Percentiles rank a stretch among this genome's conserved stretches.
Evolutionary conservation across 2,888 invertebrate species (phyloP).

Genomic region (Eupeodes luniger): DNA sequence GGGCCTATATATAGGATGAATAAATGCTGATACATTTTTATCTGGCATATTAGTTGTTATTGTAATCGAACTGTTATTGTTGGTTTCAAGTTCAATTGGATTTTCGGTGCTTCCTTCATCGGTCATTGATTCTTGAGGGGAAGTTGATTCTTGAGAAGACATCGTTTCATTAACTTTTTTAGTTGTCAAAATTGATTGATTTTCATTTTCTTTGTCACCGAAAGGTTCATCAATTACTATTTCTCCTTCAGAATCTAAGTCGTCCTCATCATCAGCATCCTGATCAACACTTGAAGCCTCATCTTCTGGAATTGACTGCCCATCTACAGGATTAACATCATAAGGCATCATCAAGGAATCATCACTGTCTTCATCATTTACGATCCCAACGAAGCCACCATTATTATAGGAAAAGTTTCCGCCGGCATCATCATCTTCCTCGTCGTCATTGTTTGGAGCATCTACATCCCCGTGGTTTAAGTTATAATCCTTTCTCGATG

Average conservation of each 20-base stretch:
- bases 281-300: not conserved
- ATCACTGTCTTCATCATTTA: slow-evolving; percentile 52
- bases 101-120: not conserved
- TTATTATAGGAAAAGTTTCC: slow-evolving; percentile 59
- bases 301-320: not conserved
- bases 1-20: slow-evolving; percentile 66
- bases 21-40: slow-evolving; percentile 51
- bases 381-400: slow-evolving; percentile 54
- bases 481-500: not conserved
- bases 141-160: not conserved
- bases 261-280: slow-evolving; percentile 9
- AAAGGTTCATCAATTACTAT: not conserved
- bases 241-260: not conserved
- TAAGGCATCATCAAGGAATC: slow-evolving; percentile 32
- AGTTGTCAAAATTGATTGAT: not conserved
- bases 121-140: not conserved
- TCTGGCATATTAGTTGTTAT: slow-evolving; percentile 11
- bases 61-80: slow-evolving; percentile 4
- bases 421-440: slow-evolving; percentile 23
- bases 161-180: not conserved
- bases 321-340: not conserved
- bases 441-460: slow-evolving; percentile 29
- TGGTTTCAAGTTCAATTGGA: slow-evolving; percentile 17
- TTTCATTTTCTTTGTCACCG: slow-evolving; percentile 18
- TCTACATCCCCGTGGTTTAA: slow-evolving; percentile 20